Conservation (phyloP, 2,797 vertebrate genomes). For the Prionace glauca region DNA sequence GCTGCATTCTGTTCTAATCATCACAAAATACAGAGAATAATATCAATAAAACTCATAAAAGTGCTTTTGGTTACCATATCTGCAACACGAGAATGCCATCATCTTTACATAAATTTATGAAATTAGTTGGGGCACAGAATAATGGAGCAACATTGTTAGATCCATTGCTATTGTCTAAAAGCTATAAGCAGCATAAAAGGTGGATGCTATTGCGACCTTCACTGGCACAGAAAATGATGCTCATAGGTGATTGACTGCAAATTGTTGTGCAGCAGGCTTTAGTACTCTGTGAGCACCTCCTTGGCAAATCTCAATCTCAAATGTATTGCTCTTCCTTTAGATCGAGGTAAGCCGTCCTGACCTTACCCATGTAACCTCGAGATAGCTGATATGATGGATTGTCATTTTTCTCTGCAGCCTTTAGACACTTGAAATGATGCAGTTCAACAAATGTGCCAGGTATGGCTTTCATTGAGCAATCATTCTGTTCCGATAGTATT, state of each 20-base stretch:
- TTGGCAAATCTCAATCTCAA: neutral
- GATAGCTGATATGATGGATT: neutral
- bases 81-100: neutral
- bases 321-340: neutral
- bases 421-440: neutral
- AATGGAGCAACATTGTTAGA: neutral
- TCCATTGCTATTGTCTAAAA: neutral
- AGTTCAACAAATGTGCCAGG: neutral
- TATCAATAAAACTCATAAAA: neutral
- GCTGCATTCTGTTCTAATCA: neutral
- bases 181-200: neutral
- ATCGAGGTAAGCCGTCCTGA: neutral
- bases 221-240: neutral
- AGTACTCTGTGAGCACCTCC: neutral
- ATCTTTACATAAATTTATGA: constrained; percentile 1
- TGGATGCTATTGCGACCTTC: neutral
- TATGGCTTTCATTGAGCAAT: neutral
- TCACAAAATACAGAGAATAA: neutral
- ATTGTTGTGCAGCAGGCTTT: neutral
- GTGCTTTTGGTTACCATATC: neutral
- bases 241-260: neutral
- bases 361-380: neutral
- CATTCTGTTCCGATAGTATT: neutral
- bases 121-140: neutral
- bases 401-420: neutral